These are phyloP conservation scores for Myodes glareolus DNA, from an alignment of 2,113 vertebrate species.

Conservation along the genomic window DNA sequence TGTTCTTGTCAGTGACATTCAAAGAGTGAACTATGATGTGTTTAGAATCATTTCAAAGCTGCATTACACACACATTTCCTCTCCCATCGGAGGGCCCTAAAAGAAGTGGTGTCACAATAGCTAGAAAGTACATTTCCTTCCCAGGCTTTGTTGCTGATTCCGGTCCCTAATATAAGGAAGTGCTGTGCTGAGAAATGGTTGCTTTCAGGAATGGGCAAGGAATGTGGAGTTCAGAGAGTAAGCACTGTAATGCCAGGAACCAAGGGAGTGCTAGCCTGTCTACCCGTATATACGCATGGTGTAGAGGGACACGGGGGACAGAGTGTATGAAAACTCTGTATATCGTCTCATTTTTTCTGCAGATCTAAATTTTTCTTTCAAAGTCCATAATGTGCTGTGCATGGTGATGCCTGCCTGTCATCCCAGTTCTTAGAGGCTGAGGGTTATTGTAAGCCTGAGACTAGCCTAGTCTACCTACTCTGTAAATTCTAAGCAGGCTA, in stretches of 20 bases:
- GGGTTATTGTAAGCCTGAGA: background rate
- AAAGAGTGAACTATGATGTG: background rate
- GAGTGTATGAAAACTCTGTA: background rate
- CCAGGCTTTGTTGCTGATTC: background rate
- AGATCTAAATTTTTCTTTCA: background rate
- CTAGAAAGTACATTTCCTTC: background rate
- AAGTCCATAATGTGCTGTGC: background rate
- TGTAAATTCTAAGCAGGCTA: background rate
- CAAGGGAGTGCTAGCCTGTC: background rate
- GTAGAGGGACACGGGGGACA: background rate
- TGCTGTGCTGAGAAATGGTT: background rate
- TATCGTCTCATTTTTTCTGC: background rate
- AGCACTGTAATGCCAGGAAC: background rate
- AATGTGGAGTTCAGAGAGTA: background rate
- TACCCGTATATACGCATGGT: background rate
- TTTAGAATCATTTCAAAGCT: slow-evolving; percentile 6
- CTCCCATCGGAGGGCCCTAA: background rate
- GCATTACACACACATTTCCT: background rate
- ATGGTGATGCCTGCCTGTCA: background rate
- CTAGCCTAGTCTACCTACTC: background rate
- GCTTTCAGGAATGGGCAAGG: background rate
- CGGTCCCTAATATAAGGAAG: background rate
- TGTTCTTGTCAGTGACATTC: background rate
- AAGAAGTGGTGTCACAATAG: background rate
- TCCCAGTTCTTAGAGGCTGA: background rate